Conservation (phyloP, 2,797 vertebrate species). For the Cuniculus paca region DNA sequence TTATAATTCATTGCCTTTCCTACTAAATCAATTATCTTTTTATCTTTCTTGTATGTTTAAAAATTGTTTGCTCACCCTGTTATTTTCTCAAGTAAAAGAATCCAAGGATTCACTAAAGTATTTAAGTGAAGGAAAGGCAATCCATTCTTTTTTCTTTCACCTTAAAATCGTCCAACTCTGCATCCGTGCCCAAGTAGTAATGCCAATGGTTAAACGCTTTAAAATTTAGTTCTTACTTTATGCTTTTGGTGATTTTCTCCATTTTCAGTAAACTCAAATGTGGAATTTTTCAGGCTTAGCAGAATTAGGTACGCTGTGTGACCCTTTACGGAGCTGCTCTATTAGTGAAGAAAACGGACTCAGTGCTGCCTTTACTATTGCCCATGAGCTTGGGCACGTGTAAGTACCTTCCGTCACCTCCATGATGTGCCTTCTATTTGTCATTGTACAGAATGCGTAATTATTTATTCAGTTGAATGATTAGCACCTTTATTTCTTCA, state of each 20-base stretch:
- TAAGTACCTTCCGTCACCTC: conserved; percentile 89
- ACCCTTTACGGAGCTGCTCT: conserved; percentile 96
- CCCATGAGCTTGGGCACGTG: conserved; percentile 98
- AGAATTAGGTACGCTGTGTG: conserved; percentile 98
- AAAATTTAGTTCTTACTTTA: conserved; percentile 9
- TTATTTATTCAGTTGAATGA: not conserved
- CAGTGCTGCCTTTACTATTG: conserved; percentile 97
- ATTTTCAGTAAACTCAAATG: conserved; percentile 71
- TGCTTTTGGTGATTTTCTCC: not conserved
- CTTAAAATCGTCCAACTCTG: not conserved
- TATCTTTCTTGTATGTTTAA: not conserved
- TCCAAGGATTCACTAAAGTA: not conserved
- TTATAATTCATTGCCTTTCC: not conserved
- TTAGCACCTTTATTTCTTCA: not conserved
- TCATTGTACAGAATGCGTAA: not conserved
- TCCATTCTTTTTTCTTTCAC: not conserved
- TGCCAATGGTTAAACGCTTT: not conserved
- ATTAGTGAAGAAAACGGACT: conserved; percentile 99
- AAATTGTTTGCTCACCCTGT: not conserved
- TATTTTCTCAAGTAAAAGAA: conserved; percentile 47
- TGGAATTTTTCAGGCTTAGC: conserved; percentile 93
- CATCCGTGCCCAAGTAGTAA: not conserved
- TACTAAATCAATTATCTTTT: not conserved
- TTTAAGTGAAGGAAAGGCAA: not conserved
- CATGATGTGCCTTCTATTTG: not conserved